Percentiles rank a stretch among this genome's conserved stretches.
These are phyloP conservation scores for Micoletzkya japonica DNA, from an alignment of 2,888 invertebrate species.

Conservation along the genomic window DNA sequence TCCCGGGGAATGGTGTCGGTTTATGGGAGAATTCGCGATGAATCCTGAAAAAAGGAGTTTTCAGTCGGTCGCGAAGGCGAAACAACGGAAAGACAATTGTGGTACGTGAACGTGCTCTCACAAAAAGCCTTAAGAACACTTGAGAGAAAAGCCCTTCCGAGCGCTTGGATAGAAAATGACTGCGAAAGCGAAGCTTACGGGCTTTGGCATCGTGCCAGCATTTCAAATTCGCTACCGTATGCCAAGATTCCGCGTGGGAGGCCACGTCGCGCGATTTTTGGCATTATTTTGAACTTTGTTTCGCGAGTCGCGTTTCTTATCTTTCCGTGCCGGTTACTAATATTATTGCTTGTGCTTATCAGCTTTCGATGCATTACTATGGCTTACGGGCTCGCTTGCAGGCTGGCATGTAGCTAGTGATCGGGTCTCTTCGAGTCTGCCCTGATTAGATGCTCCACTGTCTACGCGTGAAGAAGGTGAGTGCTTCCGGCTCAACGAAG, in stretches of 20 bases:
- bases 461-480: no score
- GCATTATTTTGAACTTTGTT: no score
- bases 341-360: no score
- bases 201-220: constrained; percentile 15
- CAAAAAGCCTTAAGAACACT: neutral
- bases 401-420: neutral
- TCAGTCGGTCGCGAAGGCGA: no score
- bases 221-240: neutral
- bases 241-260: neutral
- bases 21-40: no score
- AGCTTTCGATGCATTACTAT: neutral
- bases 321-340: neutral
- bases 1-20: no score
- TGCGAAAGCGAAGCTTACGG: no score
- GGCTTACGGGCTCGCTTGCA: neutral
- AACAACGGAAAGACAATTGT: neutral
- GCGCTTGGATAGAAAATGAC: no score
- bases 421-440: neutral
- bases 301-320: neutral
- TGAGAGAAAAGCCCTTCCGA: no score
- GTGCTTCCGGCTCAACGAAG: no score
- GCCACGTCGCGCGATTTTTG: neutral
- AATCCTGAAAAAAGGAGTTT: no score
- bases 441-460: no score
- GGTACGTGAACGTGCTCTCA: neutral